Conservation (phyloP, 2,888 invertebrate species). For the Agriotes lineatus region DNA sequence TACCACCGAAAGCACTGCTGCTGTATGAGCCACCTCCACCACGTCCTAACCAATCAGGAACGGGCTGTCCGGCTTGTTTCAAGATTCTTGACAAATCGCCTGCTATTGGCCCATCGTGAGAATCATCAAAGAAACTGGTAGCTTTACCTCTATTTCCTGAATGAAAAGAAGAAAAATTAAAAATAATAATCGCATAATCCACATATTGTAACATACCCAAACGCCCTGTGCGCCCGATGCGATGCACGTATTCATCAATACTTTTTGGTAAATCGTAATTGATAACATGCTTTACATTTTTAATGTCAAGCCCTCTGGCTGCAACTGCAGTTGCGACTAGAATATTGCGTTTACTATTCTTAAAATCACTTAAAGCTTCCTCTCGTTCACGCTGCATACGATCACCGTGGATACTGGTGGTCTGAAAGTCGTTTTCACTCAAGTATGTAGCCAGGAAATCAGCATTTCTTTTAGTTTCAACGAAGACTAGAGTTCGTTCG, state of each 20-base stretch:
- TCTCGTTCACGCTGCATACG: constrained; percentile 81
- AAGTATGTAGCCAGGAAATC: constrained; percentile 90
- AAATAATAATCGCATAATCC: background rate
- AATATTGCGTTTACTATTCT: constrained; percentile 79
- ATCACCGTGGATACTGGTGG: constrained; percentile 83
- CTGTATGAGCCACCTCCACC: constrained; percentile 67
- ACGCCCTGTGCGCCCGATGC: constrained; percentile 95
- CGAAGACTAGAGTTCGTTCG: constrained; percentile 84
- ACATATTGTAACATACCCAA: constrained; percentile 72
- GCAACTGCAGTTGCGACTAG: constrained; percentile 97
- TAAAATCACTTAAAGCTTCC: constrained; percentile 83
- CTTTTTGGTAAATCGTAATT: constrained; percentile 92
- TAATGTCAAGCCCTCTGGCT: constrained; percentile 92
- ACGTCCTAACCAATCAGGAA: constrained; percentile 81
- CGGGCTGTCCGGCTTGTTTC: constrained; percentile 80
- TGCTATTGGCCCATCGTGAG: constrained; percentile 73
- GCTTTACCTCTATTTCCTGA: constrained; percentile 84
- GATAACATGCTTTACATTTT: constrained; percentile 88
- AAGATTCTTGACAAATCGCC: constrained; percentile 79
- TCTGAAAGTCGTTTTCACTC: constrained; percentile 79
- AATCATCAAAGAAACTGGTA: constrained; percentile 83
- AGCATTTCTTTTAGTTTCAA: constrained; percentile 89
- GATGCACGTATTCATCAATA: constrained; percentile 95
- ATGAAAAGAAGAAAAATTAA: too few relatives aligned
- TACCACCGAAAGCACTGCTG: constrained; percentile 75